phyloP scores from a whole-genome alignment of 2,888 invertebrate species.

The Nephrotoma guestfalica region DNA sequence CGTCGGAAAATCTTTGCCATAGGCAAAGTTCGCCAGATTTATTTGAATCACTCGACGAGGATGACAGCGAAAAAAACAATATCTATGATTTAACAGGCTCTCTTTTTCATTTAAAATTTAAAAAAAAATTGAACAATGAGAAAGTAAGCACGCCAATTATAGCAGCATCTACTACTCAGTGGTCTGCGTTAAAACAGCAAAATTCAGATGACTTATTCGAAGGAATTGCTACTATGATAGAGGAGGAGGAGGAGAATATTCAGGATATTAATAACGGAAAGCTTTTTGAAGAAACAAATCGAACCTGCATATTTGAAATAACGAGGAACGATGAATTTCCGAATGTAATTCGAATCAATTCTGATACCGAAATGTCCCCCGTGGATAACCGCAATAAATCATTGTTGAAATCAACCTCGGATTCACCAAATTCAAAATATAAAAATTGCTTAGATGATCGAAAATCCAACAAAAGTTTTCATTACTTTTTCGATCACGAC shows the following conservation, averaged over 20 bases:
- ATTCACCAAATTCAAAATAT: background rate
- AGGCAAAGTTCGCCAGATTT: background rate
- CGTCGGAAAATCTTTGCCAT: background rate
- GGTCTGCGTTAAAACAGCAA: background rate
- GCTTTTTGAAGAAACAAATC: background rate
- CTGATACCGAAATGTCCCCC: background rate
- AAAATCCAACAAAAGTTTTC: background rate
- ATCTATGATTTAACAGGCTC: background rate
- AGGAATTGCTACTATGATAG: background rate
- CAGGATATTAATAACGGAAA: background rate
- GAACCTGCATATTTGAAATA: background rate
- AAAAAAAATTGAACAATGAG: background rate
- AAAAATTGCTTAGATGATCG: background rate
- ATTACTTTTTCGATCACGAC: background rate
- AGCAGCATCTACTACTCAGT: background rate
- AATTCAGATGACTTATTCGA: background rate
- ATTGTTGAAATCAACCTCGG: background rate
- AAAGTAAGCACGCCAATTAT: background rate
- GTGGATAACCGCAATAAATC: background rate
- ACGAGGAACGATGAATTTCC: background rate
- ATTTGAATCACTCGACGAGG: background rate
- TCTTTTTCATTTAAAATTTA: background rate
- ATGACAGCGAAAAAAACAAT: background rate
- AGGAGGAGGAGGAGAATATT: background rate
- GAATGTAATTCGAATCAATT: constrained; percentile 1